Evolutionary conservation across 64 coral and sea anemone species (phyloP).

Genomic region (Hydrozoanthus tunicans): DNA sequence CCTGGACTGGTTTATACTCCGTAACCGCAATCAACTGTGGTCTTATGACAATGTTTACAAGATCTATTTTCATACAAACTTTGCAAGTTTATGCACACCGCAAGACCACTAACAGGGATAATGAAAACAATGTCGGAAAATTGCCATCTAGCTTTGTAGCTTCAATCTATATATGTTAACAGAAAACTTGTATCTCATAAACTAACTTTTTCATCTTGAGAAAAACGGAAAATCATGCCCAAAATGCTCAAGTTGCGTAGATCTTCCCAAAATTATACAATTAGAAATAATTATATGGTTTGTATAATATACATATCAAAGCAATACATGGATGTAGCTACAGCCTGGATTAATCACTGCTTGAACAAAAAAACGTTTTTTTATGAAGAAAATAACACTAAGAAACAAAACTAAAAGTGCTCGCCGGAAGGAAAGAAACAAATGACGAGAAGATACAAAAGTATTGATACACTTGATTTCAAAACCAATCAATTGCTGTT

Average conservation of each 20-base stretch:
- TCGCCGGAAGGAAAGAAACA: background rate
- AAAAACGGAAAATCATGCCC: background rate
- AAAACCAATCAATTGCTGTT: background rate
- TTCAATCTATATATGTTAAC: background rate
- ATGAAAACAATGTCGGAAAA: background rate
- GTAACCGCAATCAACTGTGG: background rate
- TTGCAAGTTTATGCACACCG: background rate
- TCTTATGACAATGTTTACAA: background rate
- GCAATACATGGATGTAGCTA: background rate
- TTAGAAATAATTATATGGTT: background rate
- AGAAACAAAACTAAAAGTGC: background rate
- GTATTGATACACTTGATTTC: constrained; percentile 13
- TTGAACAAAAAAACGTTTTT: background rate
- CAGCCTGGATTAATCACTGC: background rate
- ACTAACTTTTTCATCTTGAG: background rate
- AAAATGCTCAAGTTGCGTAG: background rate
- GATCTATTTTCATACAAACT: background rate
- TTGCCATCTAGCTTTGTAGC: background rate
- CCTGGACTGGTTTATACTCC: background rate
- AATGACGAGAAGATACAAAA: background rate
- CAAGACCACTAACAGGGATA: background rate
- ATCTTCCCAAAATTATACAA: background rate
- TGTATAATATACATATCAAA: background rate
- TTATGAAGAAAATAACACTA: background rate
- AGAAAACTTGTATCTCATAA: background rate